These are phyloP conservation scores for Micromys minutus DNA, from an alignment of 2,113 vertebrate genomes.

Conservation along the genomic window DNA sequence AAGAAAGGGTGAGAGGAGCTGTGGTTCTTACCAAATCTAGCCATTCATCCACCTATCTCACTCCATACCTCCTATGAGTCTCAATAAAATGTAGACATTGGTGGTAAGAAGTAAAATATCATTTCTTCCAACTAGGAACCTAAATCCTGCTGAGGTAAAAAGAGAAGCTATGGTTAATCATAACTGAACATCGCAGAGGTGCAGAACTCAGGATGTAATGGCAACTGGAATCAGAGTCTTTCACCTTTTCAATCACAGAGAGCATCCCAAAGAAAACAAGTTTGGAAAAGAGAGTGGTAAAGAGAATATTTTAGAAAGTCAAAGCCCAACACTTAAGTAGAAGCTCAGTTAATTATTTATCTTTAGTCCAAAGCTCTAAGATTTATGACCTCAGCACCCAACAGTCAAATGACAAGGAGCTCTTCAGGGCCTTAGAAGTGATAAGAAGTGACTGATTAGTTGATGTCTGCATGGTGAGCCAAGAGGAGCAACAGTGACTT, in stretches of 20 bases:
- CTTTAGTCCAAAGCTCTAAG: background rate
- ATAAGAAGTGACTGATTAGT: background rate
- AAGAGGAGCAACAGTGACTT: background rate
- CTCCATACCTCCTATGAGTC: background rate
- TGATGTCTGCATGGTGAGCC: background rate
- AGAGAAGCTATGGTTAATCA: background rate
- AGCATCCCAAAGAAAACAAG: background rate
- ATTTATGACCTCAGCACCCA: background rate
- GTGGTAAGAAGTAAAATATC: background rate
- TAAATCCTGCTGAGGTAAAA: background rate
- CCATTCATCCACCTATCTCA: background rate
- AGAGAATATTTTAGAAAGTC: constrained; percentile 24
- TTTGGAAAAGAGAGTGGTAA: background rate
- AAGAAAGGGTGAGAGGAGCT: background rate
- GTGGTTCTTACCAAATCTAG: background rate
- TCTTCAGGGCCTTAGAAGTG: background rate
- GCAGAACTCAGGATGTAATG: background rate
- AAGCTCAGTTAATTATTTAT: background rate
- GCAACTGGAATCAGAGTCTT: background rate
- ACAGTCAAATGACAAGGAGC: background rate
- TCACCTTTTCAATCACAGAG: background rate
- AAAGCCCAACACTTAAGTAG: background rate
- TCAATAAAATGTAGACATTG: background rate
- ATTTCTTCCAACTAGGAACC: background rate
- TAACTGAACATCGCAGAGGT: background rate